These are phyloP conservation scores for Phasianus colchicus DNA, from an alignment of 2,113 vertebrate species.

Conservation along the genomic window DNA sequence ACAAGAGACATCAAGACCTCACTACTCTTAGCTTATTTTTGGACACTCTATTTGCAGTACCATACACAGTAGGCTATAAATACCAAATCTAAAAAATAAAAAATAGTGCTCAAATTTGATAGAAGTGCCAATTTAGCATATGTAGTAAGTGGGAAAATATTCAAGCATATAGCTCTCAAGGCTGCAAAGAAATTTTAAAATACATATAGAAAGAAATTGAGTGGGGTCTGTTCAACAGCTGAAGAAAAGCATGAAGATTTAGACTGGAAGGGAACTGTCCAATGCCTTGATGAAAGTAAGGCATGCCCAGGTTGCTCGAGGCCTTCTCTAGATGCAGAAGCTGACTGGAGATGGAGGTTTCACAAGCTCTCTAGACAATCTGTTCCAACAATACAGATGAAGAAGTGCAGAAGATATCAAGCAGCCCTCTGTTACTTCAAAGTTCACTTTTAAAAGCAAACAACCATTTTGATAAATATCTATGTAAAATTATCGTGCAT, in stretches of 20 bases:
- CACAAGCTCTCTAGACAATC: background rate
- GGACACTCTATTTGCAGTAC: background rate
- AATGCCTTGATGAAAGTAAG: background rate
- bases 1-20: background rate
- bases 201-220: background rate
- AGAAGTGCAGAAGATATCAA: background rate
- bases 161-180: background rate
- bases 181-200: background rate
- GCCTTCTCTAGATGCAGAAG: background rate
- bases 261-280: background rate
- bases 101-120: background rate
- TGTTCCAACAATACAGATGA: background rate
- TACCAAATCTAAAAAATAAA: background rate
- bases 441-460: background rate
- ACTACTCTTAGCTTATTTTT: fast-evolving
- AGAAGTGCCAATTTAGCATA: background rate
- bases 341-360: background rate
- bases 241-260: background rate
- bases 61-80: background rate
- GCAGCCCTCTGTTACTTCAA: background rate
- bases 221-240: background rate
- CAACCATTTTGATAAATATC: background rate
- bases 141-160: background rate
- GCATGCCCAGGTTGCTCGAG: background rate
- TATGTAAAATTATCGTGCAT: background rate